These are phyloP conservation scores for Rhagologus leucostigma DNA, from an alignment of 2,113 vertebrate species.

Conservation along the genomic window DNA sequence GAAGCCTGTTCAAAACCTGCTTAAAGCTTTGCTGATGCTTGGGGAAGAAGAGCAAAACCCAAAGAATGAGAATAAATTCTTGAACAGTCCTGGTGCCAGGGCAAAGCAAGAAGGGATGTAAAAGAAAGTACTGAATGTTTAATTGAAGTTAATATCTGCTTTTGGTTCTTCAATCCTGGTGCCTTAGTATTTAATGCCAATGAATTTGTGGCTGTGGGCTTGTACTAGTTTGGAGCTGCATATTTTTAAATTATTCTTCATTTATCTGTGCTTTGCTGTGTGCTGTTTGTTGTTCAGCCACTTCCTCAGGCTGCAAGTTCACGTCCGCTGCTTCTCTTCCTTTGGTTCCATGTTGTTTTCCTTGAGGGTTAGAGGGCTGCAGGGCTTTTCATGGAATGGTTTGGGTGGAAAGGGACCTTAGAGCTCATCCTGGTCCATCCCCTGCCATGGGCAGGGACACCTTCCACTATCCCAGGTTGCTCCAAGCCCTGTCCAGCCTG, in stretches of 20 bases:
- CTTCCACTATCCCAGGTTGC: background rate
- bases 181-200: background rate
- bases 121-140: background rate
- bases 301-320: background rate
- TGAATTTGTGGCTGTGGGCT: background rate
- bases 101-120: background rate
- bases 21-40: background rate
- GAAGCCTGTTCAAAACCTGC: background rate
- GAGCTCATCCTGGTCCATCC: background rate
- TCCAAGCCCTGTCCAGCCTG: fast-evolving
- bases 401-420: background rate
- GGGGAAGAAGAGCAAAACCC: background rate
- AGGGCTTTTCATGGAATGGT: background rate
- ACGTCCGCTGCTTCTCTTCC: background rate
- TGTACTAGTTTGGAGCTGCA: background rate
- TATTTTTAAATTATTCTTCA: background rate
- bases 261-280: background rate
- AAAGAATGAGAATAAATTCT: background rate
- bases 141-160: background rate
- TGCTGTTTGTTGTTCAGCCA: background rate
- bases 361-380: background rate
- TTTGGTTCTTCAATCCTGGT: background rate
- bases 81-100: background rate
- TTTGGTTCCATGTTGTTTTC: background rate
- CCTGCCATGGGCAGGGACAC: background rate